Evolutionary conservation across 2,113 vertebrate species (phyloP).

Genomic region (Passerina amoena): DNA sequence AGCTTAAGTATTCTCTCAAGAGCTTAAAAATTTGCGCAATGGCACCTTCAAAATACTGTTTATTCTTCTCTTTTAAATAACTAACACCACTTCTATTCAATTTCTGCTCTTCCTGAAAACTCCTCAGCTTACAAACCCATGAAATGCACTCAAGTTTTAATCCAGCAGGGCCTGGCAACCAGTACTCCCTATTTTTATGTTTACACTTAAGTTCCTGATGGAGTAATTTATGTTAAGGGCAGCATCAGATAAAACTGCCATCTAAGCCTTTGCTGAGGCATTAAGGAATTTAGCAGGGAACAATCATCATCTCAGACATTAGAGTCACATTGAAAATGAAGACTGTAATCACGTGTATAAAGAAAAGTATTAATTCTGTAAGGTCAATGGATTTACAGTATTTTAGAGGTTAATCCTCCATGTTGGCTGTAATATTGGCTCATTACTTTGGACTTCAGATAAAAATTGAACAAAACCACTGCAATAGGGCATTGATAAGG

Average conservation of each 20-base stretch:
- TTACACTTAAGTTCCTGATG: not conserved
- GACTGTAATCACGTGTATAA: not conserved
- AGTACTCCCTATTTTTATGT: not conserved
- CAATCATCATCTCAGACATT: not conserved
- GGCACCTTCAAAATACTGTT: not conserved
- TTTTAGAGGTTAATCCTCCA: not conserved
- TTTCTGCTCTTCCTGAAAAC: not conserved
- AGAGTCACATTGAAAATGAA: not conserved
- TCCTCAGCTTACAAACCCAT: not conserved
- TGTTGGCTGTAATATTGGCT: not conserved
- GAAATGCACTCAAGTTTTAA: not conserved
- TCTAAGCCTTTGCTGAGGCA: not conserved
- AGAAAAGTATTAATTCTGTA: not conserved
- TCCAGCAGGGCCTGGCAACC: not conserved
- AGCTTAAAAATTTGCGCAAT: not conserved
- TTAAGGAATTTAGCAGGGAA: not conserved
- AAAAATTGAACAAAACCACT: not conserved
- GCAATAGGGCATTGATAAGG: not conserved
- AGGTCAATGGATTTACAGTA: not conserved
- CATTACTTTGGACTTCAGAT: not conserved
- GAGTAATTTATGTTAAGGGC: not conserved
- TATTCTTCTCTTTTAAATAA: not conserved
- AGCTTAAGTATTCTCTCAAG: conserved; percentile 40
- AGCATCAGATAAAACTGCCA: not conserved
- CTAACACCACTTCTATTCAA: not conserved